Evolutionary conservation across 1,140 invertebrate species (phyloP), one percentile per base, ranked within the genome.

Genomic region (Cotesia typhae): DNA sequence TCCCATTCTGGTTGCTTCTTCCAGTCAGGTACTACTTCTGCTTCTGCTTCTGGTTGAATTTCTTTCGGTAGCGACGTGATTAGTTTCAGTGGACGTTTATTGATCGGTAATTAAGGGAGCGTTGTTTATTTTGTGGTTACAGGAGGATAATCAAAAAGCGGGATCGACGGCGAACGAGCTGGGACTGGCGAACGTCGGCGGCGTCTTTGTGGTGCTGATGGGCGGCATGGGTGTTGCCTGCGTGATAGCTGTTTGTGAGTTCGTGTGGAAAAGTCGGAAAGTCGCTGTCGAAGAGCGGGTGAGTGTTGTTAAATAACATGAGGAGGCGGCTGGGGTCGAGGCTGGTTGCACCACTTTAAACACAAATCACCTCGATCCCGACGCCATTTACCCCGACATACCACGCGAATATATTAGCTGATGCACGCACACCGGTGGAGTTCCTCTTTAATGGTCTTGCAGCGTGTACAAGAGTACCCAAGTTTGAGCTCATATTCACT

Each of bases 181-280:
- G 70, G 94, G 95, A 7, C 87, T 98, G 75, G 94, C 94, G 9
- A 98, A 97, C 83, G 95, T 98, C 51, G 96, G 96, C 61, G 96
- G 97, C 3, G 96, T 98, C 1, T 99, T 98, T 84, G 95, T 98
- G 0, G 96, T 98, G 0, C 89, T 99, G 17, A 93, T 97, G 89
- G 94, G 93, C 41, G 95, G 95, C 7, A 95, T 96, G 92, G 93
- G 93, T 6, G 92, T 95, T 20, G 94, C 94, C 3, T 95, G 94
- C 80, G 92, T 96, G 70, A 94, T 96, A 74, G 94, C 94, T 6
- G 93, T 96, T 17, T 94, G 94, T 82, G 96, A 98, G 85, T 97
- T 97, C 84, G 92, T 96, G 9, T 97, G 95, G 95, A 96, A 97
- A 86, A 95, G 94, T 59, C 88, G 94, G 79, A 95, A 96, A 86